These are phyloP conservation scores for Leucophora obtusa DNA, from an alignment of 2,888 invertebrate genomes.

Conservation along the genomic window DNA sequence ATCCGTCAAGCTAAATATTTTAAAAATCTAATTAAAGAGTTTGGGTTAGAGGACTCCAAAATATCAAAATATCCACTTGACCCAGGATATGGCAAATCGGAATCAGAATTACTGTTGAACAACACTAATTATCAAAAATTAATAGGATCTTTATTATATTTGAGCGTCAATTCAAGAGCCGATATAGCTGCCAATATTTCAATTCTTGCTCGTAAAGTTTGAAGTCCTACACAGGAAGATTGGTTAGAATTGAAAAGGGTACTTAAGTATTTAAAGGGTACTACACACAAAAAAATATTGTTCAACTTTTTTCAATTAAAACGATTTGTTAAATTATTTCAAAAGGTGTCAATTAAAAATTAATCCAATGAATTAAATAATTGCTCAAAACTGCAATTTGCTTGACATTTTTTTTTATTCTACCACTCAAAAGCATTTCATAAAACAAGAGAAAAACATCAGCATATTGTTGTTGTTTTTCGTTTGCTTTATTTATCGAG, in stretches of 20 bases:
- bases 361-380: no score
- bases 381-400: no score
- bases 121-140: constrained; percentile 26
- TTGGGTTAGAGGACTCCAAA: constrained; percentile 4
- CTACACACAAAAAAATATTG: no score
- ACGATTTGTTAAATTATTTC: no score
- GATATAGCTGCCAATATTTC: constrained; percentile 3
- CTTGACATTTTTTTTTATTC: no score
- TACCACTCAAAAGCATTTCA: no score
- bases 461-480: no score
- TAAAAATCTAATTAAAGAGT: constrained; percentile 4
- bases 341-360: no score
- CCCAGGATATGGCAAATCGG: constrained; percentile 13
- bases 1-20: constrained; percentile 15
- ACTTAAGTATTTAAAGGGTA: constrained; percentile 26
- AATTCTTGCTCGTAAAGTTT: constrained; percentile 15
- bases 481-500: no score
- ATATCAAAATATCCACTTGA: constrained; percentile 19
- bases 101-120: background rate
- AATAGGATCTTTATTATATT: constrained; percentile 11
- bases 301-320: no score
- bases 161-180: no score
- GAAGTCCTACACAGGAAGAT: constrained; percentile 14
- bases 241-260: constrained; percentile 21
- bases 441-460: no score